These are phyloP conservation scores for Conops quadrifasciatus DNA, from an alignment of 2,888 invertebrate genomes.

Conservation along the genomic window DNA sequence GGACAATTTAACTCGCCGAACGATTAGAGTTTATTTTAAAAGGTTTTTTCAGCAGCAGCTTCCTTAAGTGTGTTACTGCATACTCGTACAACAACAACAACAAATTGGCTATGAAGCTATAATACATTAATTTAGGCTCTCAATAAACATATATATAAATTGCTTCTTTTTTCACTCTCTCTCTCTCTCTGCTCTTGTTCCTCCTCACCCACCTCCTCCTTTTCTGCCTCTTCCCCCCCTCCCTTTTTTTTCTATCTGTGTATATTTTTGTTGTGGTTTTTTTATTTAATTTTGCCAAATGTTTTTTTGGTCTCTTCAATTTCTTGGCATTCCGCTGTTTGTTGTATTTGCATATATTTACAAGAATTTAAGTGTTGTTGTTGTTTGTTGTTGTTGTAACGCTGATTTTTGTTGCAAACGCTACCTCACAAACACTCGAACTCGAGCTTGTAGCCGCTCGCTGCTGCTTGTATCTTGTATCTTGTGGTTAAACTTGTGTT, in stretches of 20 bases:
- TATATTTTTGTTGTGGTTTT: not conserved
- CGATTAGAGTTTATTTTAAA: too few relatives aligned
- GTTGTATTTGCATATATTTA: not conserved
- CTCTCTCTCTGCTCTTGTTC: too few relatives aligned
- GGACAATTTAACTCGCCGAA: too few relatives aligned
- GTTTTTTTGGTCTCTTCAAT: not conserved
- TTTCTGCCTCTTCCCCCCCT: too few relatives aligned
- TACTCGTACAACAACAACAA: too few relatives aligned
- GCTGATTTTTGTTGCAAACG: conserved; percentile 6
- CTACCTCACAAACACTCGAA: not conserved
- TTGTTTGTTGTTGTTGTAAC: conserved; percentile 35
- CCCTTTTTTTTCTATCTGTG: not conserved
- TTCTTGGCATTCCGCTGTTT: not conserved
- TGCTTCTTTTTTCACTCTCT: too few relatives aligned
- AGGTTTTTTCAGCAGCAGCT: too few relatives aligned
- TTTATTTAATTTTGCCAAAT: conserved; percentile 15
- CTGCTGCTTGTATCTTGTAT: conserved; percentile 21
- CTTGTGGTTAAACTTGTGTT: conserved; percentile 44
- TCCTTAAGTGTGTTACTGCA: too few relatives aligned
- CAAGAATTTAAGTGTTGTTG: not conserved
- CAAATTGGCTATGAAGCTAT: too few relatives aligned
- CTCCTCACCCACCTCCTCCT: too few relatives aligned
- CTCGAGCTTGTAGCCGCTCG: not conserved
- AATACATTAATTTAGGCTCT: too few relatives aligned
- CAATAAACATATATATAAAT: too few relatives aligned